Evolutionary conservation across 2,888 invertebrate genomes (phyloP), one percentile per base, ranked within the genome.

Genomic region (Orchesellides sinensis): DNA sequence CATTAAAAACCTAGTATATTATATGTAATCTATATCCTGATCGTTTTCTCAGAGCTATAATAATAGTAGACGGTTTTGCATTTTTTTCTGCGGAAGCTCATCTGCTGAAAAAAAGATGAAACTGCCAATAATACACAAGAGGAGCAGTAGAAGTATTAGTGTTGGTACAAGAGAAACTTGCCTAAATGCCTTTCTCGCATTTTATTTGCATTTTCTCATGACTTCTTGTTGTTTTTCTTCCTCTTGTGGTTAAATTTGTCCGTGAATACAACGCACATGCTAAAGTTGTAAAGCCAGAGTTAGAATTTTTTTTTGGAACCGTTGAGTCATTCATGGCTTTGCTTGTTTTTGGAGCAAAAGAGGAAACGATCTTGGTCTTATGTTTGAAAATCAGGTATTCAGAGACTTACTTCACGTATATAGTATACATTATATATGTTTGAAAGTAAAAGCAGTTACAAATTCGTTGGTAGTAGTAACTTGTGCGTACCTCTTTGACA

Each of bases 191-290:
- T 63, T 63, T 61, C 40, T 45, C 63, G 40, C 63, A 63, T 63
- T 63, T 35, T 63, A 63, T 63, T 63, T 63, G 63, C 63, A 63
- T 63, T 63, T 63, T 63, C 63, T 40, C 63, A 63, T 63, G 35
- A 63, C 32, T 61, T 25, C 56, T 23, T 29, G 40, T 40, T n/a
- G n/a, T n/a, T 32, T 61, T 61, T 27, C 27, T 59, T n/a, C n/a
- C 29, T 27, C 40, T 17, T 35, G 45, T 21, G 40, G 63, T 63
- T 63, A 63, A 59, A 59, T 59, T 59, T 59, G 32, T 59, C 59
- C 17, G 4, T n/a, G n/a, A 21, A 5, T 8, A 21, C 21, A 52
- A 52, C 52, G 52, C 21, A 52, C 23, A 52, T 17, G 23, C n/a
- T 47, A 47, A n/a, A 5, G 47, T 14, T 4, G 6, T 12, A 47